A percentile compares a stretch with the other conserved stretches of the same genome.
These are phyloP conservation scores for Pontoporia blainvillei DNA, from an alignment of 2,113 vertebrate species.

Conservation along the genomic window DNA sequence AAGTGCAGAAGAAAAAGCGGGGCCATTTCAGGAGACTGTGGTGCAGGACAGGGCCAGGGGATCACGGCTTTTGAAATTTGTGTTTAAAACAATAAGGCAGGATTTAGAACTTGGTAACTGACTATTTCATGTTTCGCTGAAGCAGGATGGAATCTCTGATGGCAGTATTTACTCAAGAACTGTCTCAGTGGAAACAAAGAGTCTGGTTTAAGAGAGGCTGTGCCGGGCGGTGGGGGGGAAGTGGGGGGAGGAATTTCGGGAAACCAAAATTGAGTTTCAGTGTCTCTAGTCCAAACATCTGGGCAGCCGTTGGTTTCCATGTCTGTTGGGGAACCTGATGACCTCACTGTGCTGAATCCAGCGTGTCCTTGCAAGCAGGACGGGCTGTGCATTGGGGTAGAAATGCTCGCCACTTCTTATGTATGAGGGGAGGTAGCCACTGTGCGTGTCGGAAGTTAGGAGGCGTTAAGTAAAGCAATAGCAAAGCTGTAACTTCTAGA, in stretches of 20 bases:
- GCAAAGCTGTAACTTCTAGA: neutral
- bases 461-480: accelerated
- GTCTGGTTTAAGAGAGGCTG: neutral
- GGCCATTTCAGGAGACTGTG: neutral
- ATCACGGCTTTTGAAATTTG: neutral
- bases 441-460: accelerated
- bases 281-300: neutral
- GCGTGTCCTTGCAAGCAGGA: accelerated
- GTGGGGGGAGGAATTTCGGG: neutral
- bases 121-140: neutral
- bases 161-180: neutral
- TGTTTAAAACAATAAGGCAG: constrained; percentile 4
- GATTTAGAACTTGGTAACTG: neutral
- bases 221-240: neutral
- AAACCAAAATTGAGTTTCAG: neutral
- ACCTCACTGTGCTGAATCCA: neutral
- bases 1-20: accelerated
- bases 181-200: neutral
- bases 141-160: neutral
- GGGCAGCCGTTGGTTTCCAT: neutral
- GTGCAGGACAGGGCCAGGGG: accelerated
- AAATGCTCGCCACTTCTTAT: accelerated
- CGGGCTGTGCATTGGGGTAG: neutral
- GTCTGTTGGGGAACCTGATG: neutral
- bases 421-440: accelerated